Percentiles rank a stretch among this genome's conserved stretches.
phyloP scores from a whole-genome alignment of 2,797 vertebrate species.

The Picus viridis region DNA sequence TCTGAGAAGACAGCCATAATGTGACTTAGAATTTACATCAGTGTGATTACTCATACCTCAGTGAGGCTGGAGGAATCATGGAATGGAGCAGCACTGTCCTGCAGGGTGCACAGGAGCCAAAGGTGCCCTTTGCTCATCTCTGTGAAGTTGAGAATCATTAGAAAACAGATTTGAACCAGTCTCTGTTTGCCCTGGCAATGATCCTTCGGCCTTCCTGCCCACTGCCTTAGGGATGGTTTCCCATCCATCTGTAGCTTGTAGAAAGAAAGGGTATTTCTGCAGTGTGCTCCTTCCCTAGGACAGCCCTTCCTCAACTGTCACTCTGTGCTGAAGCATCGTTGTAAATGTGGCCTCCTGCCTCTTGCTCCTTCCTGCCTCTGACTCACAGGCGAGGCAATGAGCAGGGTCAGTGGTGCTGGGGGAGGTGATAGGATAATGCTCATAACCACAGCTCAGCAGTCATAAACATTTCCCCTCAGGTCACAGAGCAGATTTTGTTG shows the following conservation, averaged over 20 bases:
- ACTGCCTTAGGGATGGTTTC: neutral
- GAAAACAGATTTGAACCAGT: neutral
- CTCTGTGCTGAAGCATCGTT: fast-evolving
- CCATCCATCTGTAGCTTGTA: neutral
- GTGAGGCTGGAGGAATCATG: neutral
- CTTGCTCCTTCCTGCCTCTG: neutral
- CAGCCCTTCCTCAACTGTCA: neutral
- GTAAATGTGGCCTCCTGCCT: neutral
- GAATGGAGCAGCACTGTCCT: neutral
- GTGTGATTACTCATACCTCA: fast-evolving
- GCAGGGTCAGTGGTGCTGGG: fast-evolving
- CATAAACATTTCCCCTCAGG: neutral
- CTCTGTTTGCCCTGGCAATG: neutral
- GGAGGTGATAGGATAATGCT: neutral
- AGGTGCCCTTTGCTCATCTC: neutral
- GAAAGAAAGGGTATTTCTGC: neutral
- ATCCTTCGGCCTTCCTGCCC: neutral
- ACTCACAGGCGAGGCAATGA: fast-evolving
- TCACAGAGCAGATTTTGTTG: neutral
- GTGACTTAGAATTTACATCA: neutral
- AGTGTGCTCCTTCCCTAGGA: neutral
- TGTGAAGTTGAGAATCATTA: neutral
- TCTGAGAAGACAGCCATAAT: neutral
- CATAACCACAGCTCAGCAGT: neutral
- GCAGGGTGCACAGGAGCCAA: neutral